Evolutionary conservation across 2,888 invertebrate genomes (phyloP).

Genomic region (Chrysolina americana): DNA sequence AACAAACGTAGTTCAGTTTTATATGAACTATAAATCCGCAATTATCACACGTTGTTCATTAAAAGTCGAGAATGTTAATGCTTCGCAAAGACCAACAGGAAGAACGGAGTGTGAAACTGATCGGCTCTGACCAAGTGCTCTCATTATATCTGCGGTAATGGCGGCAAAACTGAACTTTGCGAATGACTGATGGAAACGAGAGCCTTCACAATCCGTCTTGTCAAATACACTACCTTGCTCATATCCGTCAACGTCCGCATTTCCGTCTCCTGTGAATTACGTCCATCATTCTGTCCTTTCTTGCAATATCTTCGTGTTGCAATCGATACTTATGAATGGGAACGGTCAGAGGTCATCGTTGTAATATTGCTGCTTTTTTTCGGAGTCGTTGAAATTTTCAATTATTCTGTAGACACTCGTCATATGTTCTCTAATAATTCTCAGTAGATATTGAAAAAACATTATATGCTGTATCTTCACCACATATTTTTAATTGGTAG

Average conservation of each 20-base stretch:
- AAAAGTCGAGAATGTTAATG: background rate
- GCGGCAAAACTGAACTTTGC: background rate
- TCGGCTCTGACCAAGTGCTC: conserved; percentile 12
- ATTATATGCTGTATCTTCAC: too few relatives aligned
- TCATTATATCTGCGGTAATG: conserved; percentile 13
- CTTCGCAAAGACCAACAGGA: background rate
- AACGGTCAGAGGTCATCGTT: background rate
- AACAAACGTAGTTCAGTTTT: background rate
- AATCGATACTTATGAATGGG: background rate
- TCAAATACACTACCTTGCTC: conserved; percentile 60
- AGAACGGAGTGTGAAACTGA: conserved; percentile 1
- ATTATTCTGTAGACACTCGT: background rate
- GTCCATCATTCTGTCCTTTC: conserved; percentile 51
- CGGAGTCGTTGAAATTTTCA: too few relatives aligned
- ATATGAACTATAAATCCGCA: background rate
- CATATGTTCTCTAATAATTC: background rate
- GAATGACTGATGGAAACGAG: conserved; percentile 15
- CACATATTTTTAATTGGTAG: too few relatives aligned
- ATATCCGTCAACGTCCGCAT: conserved; percentile 61
- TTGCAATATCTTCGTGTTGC: conserved; percentile 46
- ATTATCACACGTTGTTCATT: background rate
- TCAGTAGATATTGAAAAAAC: background rate
- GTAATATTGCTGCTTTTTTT: conserved; percentile 2
- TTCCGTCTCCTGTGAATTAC: conserved; percentile 58
- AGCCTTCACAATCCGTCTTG: conserved; percentile 57